Evolutionary conservation across 2,888 invertebrate species (phyloP), one percentile per base, ranked within the genome.

Genomic region (Eurytoma adleriae): DNA sequence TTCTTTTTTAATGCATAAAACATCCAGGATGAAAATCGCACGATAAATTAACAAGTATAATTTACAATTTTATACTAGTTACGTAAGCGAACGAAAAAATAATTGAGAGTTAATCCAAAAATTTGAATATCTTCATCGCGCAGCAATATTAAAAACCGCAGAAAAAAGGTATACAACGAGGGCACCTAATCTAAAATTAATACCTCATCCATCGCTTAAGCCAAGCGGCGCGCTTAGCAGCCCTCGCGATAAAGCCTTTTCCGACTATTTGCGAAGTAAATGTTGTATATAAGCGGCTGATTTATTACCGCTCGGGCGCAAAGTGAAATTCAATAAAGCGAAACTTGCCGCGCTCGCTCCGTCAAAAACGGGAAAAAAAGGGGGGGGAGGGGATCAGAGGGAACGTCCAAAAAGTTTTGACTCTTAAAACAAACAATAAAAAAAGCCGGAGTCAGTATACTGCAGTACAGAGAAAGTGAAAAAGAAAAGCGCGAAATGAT

Each of bases 271-370:
- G 67, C 61, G 40, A 70, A 61, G 70, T 67, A 75, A 75, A 79
- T 71, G 66, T 67, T 79, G 54, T 56, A 54, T 68, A 61, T 66
- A 76, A 76, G 24, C 66, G 50, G 56, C 56, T 80, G 79, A 76
- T 80, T 80, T 80, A 80, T 80, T 80, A 71, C 69, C 71, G 52
- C 40, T 54, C 56, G 48, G 27, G 52, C 16, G 61, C 71, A 75
- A 76, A 76, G 75, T 61, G 75, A 80, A 80, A 80, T 80, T 80
- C 75, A 76, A 80, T 80, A 80, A 80, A 80, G 71, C 59, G 52
- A 69, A 70, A 20, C 64, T 2, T 20, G 56, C 62, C 18, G 13
- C 56, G 14, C 40, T 7, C 54, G 5, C 70, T 30, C 40, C 0
- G 30, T 24, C 59, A 71, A 5, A 61, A 3, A 67, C 2, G n/a